Conservation (phyloP, 2,888 invertebrate species). For the Muschampia plurimacula region DNA sequence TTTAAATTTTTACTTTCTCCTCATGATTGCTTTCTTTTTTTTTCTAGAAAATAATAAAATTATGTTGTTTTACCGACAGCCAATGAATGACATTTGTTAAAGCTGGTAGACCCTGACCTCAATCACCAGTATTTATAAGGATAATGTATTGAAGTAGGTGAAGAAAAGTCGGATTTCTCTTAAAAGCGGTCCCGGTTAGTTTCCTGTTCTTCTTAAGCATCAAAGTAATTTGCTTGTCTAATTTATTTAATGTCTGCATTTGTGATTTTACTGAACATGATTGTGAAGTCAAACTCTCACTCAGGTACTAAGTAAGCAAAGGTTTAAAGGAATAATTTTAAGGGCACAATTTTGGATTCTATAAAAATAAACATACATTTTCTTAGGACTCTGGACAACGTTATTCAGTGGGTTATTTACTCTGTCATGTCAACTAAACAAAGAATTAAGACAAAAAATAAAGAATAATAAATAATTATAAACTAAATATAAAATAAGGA, state of each 20-base stretch:
- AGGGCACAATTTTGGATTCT: too few relatives aligned
- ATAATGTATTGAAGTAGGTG: conserved; percentile 1
- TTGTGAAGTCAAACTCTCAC: too few relatives aligned
- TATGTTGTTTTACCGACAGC: background rate
- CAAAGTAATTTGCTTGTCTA: background rate
- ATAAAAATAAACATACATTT: too few relatives aligned
- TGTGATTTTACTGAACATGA: background rate
- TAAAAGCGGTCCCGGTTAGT: background rate
- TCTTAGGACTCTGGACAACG: too few relatives aligned
- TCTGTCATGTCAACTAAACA: too few relatives aligned
- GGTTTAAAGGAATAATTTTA: too few relatives aligned
- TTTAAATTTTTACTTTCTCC: too few relatives aligned
- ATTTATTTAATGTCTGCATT: background rate
- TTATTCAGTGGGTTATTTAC: too few relatives aligned
- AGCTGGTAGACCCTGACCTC: conserved; percentile 1
- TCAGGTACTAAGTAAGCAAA: too few relatives aligned
- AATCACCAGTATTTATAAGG: background rate
- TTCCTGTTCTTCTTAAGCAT: background rate
- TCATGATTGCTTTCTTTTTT: background rate
- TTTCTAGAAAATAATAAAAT: background rate
- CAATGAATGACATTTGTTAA: background rate
- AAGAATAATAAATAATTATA: too few relatives aligned
- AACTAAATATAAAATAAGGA: too few relatives aligned
- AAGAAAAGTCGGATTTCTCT: conserved; percentile 4
- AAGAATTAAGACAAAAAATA: too few relatives aligned